These are phyloP conservation scores for Lagopus muta DNA, from an alignment of 2,113 vertebrate genomes.

Conservation along the genomic window DNA sequence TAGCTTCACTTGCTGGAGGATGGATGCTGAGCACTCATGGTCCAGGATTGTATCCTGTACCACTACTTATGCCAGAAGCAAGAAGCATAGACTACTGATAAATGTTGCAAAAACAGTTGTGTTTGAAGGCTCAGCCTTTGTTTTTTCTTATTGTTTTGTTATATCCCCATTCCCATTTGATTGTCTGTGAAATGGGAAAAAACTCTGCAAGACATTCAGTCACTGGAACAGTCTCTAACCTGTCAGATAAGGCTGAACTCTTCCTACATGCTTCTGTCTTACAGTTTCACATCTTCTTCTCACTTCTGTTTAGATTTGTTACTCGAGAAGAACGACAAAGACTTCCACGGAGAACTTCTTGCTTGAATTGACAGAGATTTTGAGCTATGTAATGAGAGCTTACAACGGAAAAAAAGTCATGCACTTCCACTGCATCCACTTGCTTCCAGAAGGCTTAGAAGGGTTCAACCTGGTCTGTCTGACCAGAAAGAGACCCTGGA, in stretches of 20 bases:
- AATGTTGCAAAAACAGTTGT: not conserved
- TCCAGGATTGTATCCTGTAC: accelerated
- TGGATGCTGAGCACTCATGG: not conserved
- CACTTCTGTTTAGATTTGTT: constrained; percentile 67
- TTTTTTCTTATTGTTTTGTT: not conserved
- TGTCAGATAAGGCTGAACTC: not conserved
- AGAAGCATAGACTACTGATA: not conserved
- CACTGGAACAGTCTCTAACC: not conserved
- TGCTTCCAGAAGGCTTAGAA: constrained; percentile 77
- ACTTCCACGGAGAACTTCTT: constrained; percentile 67
- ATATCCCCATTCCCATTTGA: not conserved
- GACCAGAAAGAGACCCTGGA: constrained; percentile 74
- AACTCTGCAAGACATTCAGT: not conserved
- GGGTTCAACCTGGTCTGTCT: constrained; percentile 72
- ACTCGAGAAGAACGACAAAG: constrained; percentile 56
- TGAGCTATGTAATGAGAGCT: constrained; percentile 73
- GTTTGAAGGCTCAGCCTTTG: not conserved
- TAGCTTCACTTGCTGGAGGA: accelerated
- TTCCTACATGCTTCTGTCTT: not conserved
- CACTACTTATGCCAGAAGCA: not conserved
- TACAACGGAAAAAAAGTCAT: constrained; percentile 74
- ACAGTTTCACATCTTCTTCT: not conserved
- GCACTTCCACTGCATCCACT: constrained; percentile 79
- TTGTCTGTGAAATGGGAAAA: not conserved
- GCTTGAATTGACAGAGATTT: constrained; percentile 71